Conservation (phyloP, 2,797 vertebrate genomes). For the Thunnus albacares region DNA sequence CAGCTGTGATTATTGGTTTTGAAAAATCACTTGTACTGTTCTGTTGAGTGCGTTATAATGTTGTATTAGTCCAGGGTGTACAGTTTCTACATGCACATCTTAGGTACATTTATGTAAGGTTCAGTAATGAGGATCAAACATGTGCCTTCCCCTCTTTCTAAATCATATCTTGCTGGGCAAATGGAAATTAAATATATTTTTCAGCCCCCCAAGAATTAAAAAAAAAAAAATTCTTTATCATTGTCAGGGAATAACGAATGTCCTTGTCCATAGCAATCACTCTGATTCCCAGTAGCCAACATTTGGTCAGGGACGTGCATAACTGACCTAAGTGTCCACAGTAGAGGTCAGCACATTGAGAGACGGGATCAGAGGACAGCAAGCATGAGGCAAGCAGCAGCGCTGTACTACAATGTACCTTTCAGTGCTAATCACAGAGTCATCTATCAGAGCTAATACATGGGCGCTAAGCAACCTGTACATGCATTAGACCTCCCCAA, state of each 20-base stretch:
- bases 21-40: not conserved
- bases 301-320: slow-evolving; percentile 62
- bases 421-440: slow-evolving; percentile 83
- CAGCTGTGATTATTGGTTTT: slow-evolving; percentile 12
- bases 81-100: not conserved
- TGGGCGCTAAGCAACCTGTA: slow-evolving; percentile 86
- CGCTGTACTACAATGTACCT: slow-evolving; percentile 75
- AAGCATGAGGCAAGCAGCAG: slow-evolving; percentile 55
- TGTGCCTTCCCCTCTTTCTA: slow-evolving; percentile 10
- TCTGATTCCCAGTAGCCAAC: slow-evolving; percentile 60
- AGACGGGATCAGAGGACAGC: slow-evolving; percentile 68
- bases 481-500: slow-evolving; percentile 86
- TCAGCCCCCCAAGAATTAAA: not conserved
- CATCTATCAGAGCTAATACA: slow-evolving; percentile 89
- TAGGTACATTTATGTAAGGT: slow-evolving; percentile 2
- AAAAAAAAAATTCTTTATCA: slow-evolving; percentile 20
- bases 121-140: slow-evolving; percentile 19
- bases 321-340: slow-evolving; percentile 66
- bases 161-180: not conserved
- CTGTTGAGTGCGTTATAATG: slow-evolving; percentile 10
- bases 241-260: slow-evolving; percentile 43
- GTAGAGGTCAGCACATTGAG: slow-evolving; percentile 67
- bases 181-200: slow-evolving; percentile 37
- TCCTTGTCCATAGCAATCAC: slow-evolving; percentile 52
- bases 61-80: not conserved